Evolutionary conservation across 37 sponge, comb jelly and placozoan genomes (phyloP).

Genomic region (Eunapius fragilis): DNA sequence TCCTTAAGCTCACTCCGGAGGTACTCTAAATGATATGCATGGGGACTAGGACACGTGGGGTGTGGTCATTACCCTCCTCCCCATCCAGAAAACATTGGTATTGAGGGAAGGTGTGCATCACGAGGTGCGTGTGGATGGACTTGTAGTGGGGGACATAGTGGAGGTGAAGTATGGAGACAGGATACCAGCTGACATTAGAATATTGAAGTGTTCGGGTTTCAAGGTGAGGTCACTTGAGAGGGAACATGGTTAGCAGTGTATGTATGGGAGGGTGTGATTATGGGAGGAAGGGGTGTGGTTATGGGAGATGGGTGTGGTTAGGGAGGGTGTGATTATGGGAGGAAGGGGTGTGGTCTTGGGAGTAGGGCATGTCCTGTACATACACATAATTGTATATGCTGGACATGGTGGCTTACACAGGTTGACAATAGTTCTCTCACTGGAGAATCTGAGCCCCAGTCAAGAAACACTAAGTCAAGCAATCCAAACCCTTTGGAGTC

Average conservation of each 20-base stretch:
- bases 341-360: too few relatives aligned
- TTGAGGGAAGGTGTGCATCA: slow-evolving; percentile 67
- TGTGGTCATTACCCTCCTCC: background rate
- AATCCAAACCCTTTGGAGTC: slow-evolving; percentile 91
- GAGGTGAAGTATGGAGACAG: slow-evolving; percentile 95
- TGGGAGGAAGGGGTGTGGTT: too few relatives aligned
- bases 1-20: slow-evolving; percentile 93
- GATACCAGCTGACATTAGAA: slow-evolving; percentile 93
- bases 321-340: too few relatives aligned
- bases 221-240: slow-evolving; percentile 57
- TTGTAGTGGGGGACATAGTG: slow-evolving; percentile 94
- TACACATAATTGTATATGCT: too few relatives aligned
- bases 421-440: slow-evolving; percentile 88
- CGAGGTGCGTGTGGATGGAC: slow-evolving; percentile 53
- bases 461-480: slow-evolving; percentile 66
- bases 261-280: too few relatives aligned
- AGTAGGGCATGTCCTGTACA: too few relatives aligned
- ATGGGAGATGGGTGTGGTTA: too few relatives aligned
- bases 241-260: background rate
- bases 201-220: slow-evolving; percentile 79
- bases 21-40: slow-evolving; percentile 11
- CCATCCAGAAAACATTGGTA: slow-evolving; percentile 74
- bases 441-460: slow-evolving; percentile 96
- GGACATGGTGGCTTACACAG: too few relatives aligned
- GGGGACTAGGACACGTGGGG: background rate